A percentile compares a stretch with the other conserved stretches of the same genome.
phyloP scores from a whole-genome alignment of 1,140 invertebrate species.

The Mactra quadrangularis region DNA sequence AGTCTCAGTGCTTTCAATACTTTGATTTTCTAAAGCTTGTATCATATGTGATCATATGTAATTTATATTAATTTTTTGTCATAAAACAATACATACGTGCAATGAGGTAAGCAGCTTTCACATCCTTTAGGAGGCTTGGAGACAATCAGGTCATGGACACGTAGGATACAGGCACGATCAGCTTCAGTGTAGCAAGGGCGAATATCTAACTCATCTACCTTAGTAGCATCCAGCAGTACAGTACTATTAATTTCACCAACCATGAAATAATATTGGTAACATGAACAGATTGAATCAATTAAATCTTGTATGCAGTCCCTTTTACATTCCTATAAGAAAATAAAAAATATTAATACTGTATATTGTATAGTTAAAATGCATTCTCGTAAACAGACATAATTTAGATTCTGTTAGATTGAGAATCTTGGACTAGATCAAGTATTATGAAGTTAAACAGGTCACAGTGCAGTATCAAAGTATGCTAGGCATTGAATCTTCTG shows the following conservation, averaged over 20 bases:
- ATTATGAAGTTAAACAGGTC: no score
- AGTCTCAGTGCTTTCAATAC: no score
- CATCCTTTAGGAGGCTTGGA: background rate
- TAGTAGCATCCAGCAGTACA: background rate
- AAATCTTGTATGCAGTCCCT: background rate
- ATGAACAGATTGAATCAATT: background rate
- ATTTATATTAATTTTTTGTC: no score
- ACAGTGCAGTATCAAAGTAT: no score
- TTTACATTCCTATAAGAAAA: conserved; percentile 7
- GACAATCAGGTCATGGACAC: background rate
- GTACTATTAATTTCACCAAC: background rate
- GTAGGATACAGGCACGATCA: conserved; percentile 8
- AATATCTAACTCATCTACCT: background rate
- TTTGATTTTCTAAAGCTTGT: no score
- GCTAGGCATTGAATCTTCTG: no score
- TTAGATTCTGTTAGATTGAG: no score
- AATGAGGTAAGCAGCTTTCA: background rate
- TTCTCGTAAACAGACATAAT: no score
- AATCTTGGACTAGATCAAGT: no score
- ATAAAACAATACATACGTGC: conserved; percentile 13
- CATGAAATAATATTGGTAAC: conserved; percentile 26
- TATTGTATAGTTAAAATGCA: no score
- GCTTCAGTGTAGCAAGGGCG: background rate
- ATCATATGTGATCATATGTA: no score
- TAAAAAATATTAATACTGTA: no score